Evolutionary conservation across 2,888 invertebrate species (phyloP), one percentile per base, ranked within the genome.

Genomic region (Anticlea derivata): DNA sequence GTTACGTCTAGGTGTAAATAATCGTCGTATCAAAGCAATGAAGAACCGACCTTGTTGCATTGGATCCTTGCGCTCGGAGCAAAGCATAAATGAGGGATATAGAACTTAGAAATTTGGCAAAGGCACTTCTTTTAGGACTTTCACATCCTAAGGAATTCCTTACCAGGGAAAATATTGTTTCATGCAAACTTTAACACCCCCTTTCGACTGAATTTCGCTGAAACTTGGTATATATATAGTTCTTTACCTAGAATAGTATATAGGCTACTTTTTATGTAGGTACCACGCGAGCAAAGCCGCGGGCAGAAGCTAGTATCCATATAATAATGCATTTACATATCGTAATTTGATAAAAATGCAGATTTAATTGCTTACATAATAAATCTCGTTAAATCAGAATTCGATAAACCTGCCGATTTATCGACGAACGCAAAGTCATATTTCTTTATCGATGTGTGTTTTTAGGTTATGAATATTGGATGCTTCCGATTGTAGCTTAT

Each of bases 51-150:
- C 17, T 81, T 98, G 26, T 87, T 96, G 50, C 95, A 97, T 64
- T 98, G 97, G 97, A 97, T 98, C 48, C 93, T 95, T n/a, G n/a
- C 17, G 94, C 96, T 2, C 95, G 97, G 65, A 95, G 94, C 70
- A 94, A 95, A 65, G 94, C 93, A 41, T 94, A 94, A 27, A 81
- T 98, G 57, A 94, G 95, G 58, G 93, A 95, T 65, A 93, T 97
- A 70, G n/a, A n/a, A n/a, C n/a, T n/a, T n/a, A n/a, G n/a, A n/a
- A n/a, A n/a, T n/a, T n/a, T n/a, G n/a, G n/a, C n/a, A n/a, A n/a
- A n/a, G n/a, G n/a, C n/a, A n/a, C n/a, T n/a, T n/a, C n/a, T n/a
- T n/a, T n/a, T n/a, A n/a, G n/a, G n/a, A n/a, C n/a, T n/a, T n/a
- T n/a, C n/a, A n/a, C n/a, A n/a, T n/a, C n/a, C n/a, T n/a, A n/a